Base-by-base conservation (phyloP, 2,797 vertebrate genomes). In the Gambusia yucatana region DNA sequence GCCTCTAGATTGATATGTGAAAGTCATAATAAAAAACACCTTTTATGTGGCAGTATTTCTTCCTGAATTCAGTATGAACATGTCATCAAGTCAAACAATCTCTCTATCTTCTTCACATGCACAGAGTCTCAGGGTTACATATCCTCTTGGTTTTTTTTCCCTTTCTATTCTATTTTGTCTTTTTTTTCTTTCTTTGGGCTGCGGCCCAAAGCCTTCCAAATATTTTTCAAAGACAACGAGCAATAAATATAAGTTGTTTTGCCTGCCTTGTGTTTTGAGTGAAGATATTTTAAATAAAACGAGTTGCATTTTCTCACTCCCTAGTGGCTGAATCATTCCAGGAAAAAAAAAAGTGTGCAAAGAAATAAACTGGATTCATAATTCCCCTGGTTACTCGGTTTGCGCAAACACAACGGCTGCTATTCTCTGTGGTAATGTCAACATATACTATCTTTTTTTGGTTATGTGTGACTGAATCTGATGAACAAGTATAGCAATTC, bases 271-370 rank as follows among this genome's bases (percentile, higher is more conserved):
- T 82, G 73, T 74, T 85, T 73, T 72, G 73, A 89, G 83, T 65
- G 77, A 76, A 89, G 83, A 89, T 88, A 87, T 89, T 88, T 92
- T 57, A 83, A 89, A 87, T 81, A 82, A 80, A 90, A 92, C 86
- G 83, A 55, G 25, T 87, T 88, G 72, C 2, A 46, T 84, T 79
- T 80, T 86, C 84, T 3, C 1, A 3, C 41, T 73, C 46, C 52
- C 81, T 84, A n/a, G 5, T 14, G 47, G 74, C 77, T 84, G 84
- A 91, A 89, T 89, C 79, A 79, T 79, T 82, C 46, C 28, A 77
- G 77, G 46, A 50, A 36, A 63, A 25, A 13, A 77, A 76, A 14
- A 84, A 85, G 75, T 81, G 83, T 82, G 76, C 81, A 79, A 22
- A 80, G 76, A 88, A 88, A 89, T 77, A 86, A 84, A 84, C 55